Base-by-base conservation (phyloP, 2,888 invertebrate species). In the Epistrophella euchroma region DNA sequence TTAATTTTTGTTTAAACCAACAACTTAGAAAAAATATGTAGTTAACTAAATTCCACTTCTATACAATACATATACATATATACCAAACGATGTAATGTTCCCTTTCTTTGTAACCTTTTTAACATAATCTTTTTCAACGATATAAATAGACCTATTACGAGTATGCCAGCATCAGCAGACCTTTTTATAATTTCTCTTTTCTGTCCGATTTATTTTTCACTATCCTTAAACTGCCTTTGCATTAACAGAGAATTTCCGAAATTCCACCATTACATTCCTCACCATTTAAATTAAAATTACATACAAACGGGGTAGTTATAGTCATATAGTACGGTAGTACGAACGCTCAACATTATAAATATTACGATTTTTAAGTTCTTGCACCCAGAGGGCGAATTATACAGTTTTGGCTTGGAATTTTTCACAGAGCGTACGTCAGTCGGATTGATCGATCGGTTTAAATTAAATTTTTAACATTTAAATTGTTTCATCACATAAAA, bases 401-500 rank as follows among this genome's bases (percentile, higher is more conserved):
- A 76, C 25, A 2, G 4, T 25, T 4, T 3, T 28, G 6, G 81
- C 47, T 55, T 45, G 76, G 68, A 73, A 81, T 77, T 85, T 79
- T 19, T 25, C 37, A 22, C 72, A 73, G 35, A 58, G 72, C 73
- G 60, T 60, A 52, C 83, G 56, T 43, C 74, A 84, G 35, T 68
- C 43, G 66, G 70, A 86, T 82, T 86, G 74, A 86, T 86, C 86
- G 86, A 86, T 86, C 82, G 86, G 72, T 86, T 86, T 82, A 86
- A 86, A 86, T 86, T 81, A 81, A 85, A 74, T 85, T 86, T 86
- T 86, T 86, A 82, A 82, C 86, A 82, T 82, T 86, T 78, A 86
- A 86, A 86, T 81, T 82, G 86, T 86, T 86, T 82, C 82, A 82
- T 86, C 86, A 78, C 78, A 86, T 86, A 86, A 86, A 86, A 86